Conservation (phyloP, 2,797 vertebrate species). For the Labeo calbasu region DNA sequence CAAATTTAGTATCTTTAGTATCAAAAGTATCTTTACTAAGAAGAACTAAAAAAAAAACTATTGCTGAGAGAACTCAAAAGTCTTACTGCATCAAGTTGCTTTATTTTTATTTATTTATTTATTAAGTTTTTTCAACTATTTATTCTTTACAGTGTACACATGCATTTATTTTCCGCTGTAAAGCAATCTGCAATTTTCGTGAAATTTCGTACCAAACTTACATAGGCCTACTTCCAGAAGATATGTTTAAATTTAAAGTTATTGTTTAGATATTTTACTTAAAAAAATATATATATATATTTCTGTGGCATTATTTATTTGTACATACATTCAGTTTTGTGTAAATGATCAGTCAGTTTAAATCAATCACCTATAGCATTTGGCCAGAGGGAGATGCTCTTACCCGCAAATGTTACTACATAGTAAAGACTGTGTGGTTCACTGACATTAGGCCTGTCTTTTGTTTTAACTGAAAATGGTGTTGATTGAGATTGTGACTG, state of each 20-base stretch:
- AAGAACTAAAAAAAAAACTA: too few relatives aligned
- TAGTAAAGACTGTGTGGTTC: slow-evolving; percentile 84
- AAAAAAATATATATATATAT: not conserved
- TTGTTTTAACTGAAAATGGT: slow-evolving; percentile 13
- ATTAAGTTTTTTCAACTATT: too few relatives aligned
- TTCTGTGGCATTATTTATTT: not conserved
- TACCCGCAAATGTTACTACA: slow-evolving; percentile 82
- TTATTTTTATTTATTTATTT: too few relatives aligned
- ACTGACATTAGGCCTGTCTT: slow-evolving; percentile 71
- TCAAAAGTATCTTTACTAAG: too few relatives aligned
- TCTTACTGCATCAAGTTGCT: too few relatives aligned
- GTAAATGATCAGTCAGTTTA: not conserved
- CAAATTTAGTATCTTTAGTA: too few relatives aligned
- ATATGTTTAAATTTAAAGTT: not conserved
- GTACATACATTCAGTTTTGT: not conserved
- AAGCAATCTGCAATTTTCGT: too few relatives aligned
- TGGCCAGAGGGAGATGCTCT: slow-evolving; percentile 53
- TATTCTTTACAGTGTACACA: too few relatives aligned
- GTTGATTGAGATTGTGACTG: slow-evolving; percentile 16
- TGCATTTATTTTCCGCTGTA: too few relatives aligned
- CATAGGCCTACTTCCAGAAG: too few relatives aligned
- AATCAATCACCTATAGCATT: not conserved
- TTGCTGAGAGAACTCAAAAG: too few relatives aligned
- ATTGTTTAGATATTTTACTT: not conserved
- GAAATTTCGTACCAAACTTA: too few relatives aligned